A percentile compares a stretch with the other conserved stretches of the same genome.
Conservation (phyloP, 2,888 invertebrate species). For the Rhamphomyia laevipes region DNA sequence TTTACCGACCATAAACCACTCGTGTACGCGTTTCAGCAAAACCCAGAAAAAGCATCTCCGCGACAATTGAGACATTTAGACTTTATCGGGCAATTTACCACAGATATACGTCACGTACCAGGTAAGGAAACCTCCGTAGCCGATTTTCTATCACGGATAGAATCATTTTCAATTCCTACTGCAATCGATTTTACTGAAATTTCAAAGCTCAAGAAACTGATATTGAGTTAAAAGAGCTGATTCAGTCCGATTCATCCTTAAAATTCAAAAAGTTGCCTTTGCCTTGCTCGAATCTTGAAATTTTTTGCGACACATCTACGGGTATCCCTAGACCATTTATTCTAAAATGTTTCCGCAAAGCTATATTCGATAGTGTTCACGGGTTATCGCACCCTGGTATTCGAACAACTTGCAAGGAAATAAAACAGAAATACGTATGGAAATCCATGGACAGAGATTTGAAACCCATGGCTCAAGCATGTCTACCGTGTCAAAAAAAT, state of each 20-base stretch:
- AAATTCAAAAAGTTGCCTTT: background rate
- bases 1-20: conserved; percentile 5
- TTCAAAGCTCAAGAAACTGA: conserved; percentile 2
- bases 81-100: conserved; percentile 8
- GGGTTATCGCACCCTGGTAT: too few species aligned
- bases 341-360: background rate
- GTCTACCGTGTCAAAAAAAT: background rate
- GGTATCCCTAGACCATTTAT: background rate
- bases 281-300: background rate
- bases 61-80: conserved; percentile 7
- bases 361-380: conserved; percentile 11
- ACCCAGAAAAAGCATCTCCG: conserved; percentile 1
- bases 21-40: conserved; percentile 2
- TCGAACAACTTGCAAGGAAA: conserved; percentile 8
- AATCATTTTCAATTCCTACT: background rate
- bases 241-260: background rate
- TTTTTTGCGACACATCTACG: conserved; percentile 4
- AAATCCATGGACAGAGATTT: background rate
- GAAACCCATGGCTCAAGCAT: too few species aligned
- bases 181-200: conserved; percentile 4
- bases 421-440: background rate
- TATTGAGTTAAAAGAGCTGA: background rate
- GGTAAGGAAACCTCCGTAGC: conserved; percentile 6
- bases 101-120: conserved; percentile 8
- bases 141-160: conserved; percentile 8